Percentiles rank a stretch among this genome's conserved stretches.
phyloP scores from a whole-genome alignment of 2,888 invertebrate species.

The Dynastes tityus region DNA sequence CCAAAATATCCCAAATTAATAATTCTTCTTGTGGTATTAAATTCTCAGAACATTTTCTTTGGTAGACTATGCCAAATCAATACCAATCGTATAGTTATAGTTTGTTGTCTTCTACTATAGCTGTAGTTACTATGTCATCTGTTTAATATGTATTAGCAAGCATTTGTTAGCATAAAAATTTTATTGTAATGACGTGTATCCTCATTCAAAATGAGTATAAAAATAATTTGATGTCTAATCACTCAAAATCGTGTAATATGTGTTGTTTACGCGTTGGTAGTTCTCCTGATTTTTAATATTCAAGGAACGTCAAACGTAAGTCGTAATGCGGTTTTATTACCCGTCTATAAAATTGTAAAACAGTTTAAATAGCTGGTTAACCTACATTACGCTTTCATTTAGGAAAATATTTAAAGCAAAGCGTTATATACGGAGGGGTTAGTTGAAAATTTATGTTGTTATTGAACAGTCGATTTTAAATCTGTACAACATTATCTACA shows the following conservation, averaged over 20 bases:
- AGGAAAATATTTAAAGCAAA: conserved; percentile 25
- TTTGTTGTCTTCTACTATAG: too few species aligned
- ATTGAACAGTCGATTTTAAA: background rate
- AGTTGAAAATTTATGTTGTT: background rate
- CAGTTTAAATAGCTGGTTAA: conserved; percentile 29
- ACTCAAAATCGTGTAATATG: conserved; percentile 1
- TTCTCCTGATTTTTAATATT: conserved; percentile 10
- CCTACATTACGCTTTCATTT: conserved; percentile 30
- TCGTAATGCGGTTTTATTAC: conserved; percentile 28
- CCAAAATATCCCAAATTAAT: too few species aligned
- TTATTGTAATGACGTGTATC: too few species aligned
- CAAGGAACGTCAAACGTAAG: conserved; percentile 10
- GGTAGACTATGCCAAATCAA: too few species aligned
- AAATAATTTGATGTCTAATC: background rate
- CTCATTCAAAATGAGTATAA: too few species aligned
- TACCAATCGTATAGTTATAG: too few species aligned
- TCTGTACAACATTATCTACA: background rate
- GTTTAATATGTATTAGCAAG: too few species aligned
- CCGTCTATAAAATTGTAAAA: conserved; percentile 31
- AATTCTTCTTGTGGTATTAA: too few species aligned
- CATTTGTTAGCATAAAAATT: too few species aligned
- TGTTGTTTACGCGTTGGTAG: background rate
- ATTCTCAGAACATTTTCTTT: too few species aligned
- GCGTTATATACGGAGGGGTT: background rate
- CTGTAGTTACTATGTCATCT: too few species aligned